Percentiles rank a stretch among this genome's conserved stretches.
Evolutionary conservation across 2,797 vertebrate genomes (phyloP).

Genomic region (Pangasius larnaudii): DNA sequence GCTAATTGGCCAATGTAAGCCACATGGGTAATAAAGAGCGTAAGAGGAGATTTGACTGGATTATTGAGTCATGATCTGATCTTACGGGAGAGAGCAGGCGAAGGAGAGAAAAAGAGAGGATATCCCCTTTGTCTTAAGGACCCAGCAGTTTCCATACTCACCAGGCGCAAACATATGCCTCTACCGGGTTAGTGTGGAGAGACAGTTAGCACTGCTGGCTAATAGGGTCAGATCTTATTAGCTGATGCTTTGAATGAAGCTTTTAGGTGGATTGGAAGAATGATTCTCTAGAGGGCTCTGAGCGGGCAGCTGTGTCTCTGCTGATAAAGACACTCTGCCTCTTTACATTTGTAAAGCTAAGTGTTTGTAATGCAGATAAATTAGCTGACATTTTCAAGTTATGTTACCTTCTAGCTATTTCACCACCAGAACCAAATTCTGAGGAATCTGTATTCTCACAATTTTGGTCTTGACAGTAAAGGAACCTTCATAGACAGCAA

Average conservation of each 20-base stretch:
- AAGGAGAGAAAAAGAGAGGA: slow-evolving; percentile 41
- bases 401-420: not conserved
- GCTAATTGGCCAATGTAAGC: slow-evolving; percentile 85
- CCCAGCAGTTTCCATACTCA: slow-evolving; percentile 48
- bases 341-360: slow-evolving; percentile 11
- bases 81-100: slow-evolving; percentile 56
- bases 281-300: slow-evolving; percentile 35
- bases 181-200: slow-evolving; percentile 19
- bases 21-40: slow-evolving; percentile 68
- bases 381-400: not conserved
- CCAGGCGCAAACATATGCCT: slow-evolving; percentile 59
- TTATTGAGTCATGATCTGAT: slow-evolving; percentile 70
- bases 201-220: slow-evolving; percentile 55
- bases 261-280: slow-evolving; percentile 58
- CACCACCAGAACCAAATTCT: not conserved
- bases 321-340: slow-evolving; percentile 44
- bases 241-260: slow-evolving; percentile 52
- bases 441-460: not conserved
- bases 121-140: slow-evolving; percentile 48
- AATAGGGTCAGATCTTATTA: slow-evolving; percentile 64
- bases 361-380: slow-evolving; percentile 3
- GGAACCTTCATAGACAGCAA: too few relatives aligned
- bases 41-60: slow-evolving; percentile 71
- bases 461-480: not conserved
- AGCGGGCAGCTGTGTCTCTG: slow-evolving; percentile 41